phyloP scores from a whole-genome alignment of 2,113 vertebrate species.

The Enhydra lutris region DNA sequence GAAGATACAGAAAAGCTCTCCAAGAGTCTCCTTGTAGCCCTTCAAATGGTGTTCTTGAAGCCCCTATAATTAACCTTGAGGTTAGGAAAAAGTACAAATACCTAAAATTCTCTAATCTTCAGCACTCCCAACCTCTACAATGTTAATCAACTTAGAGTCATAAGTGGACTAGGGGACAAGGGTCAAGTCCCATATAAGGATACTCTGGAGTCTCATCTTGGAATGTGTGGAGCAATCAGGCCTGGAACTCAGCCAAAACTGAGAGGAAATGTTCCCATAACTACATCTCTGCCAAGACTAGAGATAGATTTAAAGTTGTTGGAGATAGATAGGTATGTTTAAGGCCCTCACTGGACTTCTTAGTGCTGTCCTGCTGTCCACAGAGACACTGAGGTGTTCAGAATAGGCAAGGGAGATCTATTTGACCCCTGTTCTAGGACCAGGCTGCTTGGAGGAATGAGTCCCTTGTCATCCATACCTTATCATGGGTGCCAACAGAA shows the following conservation, averaged over 20 bases:
- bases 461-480: neutral
- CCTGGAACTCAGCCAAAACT: neutral
- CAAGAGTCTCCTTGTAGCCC: neutral
- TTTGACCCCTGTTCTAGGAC: neutral
- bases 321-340: neutral
- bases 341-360: neutral
- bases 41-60: neutral
- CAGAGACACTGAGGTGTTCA: neutral
- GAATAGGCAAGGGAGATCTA: neutral
- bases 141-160: neutral
- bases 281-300: too few relatives aligned
- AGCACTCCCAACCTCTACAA: neutral
- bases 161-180: neutral
- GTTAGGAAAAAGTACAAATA: neutral
- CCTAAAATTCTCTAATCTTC: neutral
- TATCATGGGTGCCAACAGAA: neutral
- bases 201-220: neutral
- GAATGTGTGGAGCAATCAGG: neutral
- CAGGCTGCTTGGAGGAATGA: neutral
- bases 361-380: too few relatives aligned
- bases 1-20: neutral
- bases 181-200: neutral
- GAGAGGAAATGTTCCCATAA: neutral
- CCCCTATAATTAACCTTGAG: neutral
- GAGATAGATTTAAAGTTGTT: neutral